Conservation (phyloP, 2,888 invertebrate species). For the Podotricha telesiphe region DNA sequence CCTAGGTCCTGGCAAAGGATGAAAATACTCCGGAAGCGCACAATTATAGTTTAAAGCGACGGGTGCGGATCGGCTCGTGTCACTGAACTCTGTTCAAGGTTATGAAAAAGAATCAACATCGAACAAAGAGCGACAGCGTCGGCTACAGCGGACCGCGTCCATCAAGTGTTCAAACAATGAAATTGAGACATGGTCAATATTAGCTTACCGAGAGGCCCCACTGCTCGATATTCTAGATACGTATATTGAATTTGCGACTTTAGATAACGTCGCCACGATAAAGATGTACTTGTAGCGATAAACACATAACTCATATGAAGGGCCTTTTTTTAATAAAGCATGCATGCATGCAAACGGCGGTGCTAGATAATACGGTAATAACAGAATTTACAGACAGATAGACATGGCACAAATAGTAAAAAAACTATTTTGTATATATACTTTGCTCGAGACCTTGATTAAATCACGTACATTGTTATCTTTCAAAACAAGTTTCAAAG, state of each 20-base stretch:
- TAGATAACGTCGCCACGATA: conserved; percentile 52
- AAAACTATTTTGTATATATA: not conserved
- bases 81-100: conserved; percentile 75
- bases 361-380: conserved; percentile 7
- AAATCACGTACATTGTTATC: conserved; percentile 1
- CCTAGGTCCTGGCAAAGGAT: conserved; percentile 64
- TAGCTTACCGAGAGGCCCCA: conserved; percentile 48
- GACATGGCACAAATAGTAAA: not conserved
- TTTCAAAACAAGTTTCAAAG: not conserved
- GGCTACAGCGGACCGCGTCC: conserved; percentile 60
- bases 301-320: conserved; percentile 12
- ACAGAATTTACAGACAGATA: not conserved
- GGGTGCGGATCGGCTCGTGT: conserved; percentile 58
- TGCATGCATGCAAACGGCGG: not conserved
- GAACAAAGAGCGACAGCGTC: conserved; percentile 45
- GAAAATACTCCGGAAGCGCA: conserved; percentile 72
- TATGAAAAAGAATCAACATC: conserved; percentile 58
- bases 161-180: conserved; percentile 72
- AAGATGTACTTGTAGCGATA: conserved; percentile 43
- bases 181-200: conserved; percentile 69
- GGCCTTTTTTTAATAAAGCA: conserved; percentile 20
- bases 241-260: conserved; percentile 54
- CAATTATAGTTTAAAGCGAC: conserved; percentile 64
- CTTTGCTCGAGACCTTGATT: conserved; percentile 3
- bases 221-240: conserved; percentile 40